phyloP scores from a whole-genome alignment of 1,140 invertebrate genomes.

The Sogatella furcifera region DNA sequence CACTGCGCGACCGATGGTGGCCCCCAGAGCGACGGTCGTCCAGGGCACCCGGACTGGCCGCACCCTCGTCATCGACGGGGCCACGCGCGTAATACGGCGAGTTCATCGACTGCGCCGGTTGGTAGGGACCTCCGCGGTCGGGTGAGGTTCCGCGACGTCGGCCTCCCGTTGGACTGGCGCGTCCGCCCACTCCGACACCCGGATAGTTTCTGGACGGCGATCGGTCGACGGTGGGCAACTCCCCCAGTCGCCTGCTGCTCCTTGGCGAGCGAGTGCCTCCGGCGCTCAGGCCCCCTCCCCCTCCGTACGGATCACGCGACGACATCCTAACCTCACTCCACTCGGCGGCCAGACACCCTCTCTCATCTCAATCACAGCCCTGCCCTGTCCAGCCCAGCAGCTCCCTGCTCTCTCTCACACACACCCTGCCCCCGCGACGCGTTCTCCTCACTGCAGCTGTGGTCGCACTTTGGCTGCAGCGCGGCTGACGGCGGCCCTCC shows the following conservation, averaged over 20 bases:
- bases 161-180: conserved; percentile 45
- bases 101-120: conserved; percentile 29
- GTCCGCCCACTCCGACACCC: conserved; percentile 31
- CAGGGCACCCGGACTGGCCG: conserved; percentile 47
- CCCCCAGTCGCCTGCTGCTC: conserved; percentile 47
- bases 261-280: conserved; percentile 48
- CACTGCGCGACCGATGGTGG: conserved; percentile 48
- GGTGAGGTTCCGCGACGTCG: conserved; percentile 47
- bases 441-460: conserved; percentile 10
- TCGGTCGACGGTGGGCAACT: conserved; percentile 73
- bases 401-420: not conserved
- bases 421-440: conserved; percentile 8
- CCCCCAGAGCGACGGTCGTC: conserved; percentile 39
- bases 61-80: conserved; percentile 44
- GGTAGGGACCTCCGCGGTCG: conserved; percentile 33
- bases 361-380: conserved; percentile 2
- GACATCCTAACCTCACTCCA: conserved; percentile 3
- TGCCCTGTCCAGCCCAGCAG: not conserved
- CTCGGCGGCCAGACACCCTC: conserved; percentile 4
- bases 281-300: conserved; percentile 36
- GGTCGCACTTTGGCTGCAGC: too few relatives aligned
- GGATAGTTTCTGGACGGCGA: conserved; percentile 64
- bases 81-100: conserved; percentile 52
- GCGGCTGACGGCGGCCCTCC: too few relatives aligned
- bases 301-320: conserved; percentile 52